phyloP scores from a whole-genome alignment of 2,888 invertebrate species.

The Gari tellinella region DNA sequence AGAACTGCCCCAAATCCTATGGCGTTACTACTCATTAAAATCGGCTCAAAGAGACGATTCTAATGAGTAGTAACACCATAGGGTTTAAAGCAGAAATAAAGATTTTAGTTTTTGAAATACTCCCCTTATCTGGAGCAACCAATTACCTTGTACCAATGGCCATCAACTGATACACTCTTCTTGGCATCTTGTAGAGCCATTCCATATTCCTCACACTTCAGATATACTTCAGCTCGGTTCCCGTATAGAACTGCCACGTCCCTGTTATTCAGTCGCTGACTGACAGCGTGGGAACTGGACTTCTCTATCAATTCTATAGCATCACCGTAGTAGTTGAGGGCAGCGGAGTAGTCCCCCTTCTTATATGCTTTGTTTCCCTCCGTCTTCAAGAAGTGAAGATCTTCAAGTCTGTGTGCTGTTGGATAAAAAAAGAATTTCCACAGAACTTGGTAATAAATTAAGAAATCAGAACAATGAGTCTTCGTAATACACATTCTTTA shows the following conservation, averaged over 20 bases:
- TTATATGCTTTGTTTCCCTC: slow-evolving; percentile 62
- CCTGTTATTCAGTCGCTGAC: not conserved
- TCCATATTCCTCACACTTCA: slow-evolving; percentile 50
- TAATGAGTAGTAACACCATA: too few relatives aligned
- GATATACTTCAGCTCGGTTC: slow-evolving; percentile 68
- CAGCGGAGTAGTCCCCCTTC: slow-evolving; percentile 41
- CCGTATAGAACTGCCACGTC: slow-evolving; percentile 71
- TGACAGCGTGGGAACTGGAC: slow-evolving; percentile 4
- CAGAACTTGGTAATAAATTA: too few relatives aligned
- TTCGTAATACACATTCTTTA: too few relatives aligned
- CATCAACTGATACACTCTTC: slow-evolving; percentile 67
- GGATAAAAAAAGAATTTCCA: too few relatives aligned
- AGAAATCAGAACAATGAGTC: too few relatives aligned
- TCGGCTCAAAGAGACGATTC: too few relatives aligned
- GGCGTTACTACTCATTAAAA: too few relatives aligned
- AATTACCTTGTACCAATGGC: slow-evolving; percentile 74
- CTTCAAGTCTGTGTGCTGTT: not conserved
- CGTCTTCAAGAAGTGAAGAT: slow-evolving; percentile 56
- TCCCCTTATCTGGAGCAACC: not conserved
- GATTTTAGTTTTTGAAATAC: too few relatives aligned
- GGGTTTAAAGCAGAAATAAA: too few relatives aligned
- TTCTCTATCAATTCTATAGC: slow-evolving; percentile 53
- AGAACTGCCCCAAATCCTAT: slow-evolving; percentile 46
- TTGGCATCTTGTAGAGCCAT: slow-evolving; percentile 66
- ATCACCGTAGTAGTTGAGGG: slow-evolving; percentile 56